Evolutionary conservation across 2,888 invertebrate species (phyloP), one percentile per base, ranked within the genome.

Genomic region (Aphodius granarius): DNA sequence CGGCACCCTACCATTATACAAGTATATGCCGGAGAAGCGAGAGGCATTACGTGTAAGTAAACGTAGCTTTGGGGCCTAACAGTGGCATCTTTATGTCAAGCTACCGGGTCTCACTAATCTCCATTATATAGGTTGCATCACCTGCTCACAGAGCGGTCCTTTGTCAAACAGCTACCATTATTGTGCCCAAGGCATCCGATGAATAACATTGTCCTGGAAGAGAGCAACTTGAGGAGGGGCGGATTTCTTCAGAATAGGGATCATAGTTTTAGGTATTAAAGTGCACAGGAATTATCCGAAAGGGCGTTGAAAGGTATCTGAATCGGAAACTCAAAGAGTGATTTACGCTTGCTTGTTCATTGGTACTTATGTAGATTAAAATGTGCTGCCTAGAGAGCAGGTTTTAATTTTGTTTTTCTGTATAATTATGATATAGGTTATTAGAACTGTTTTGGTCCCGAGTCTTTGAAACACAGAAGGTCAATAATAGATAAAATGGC

Each of bases 81-180:
- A 77, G 78, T 76, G 75, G 74, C 75, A 75, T 76, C 78, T 78
- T 78, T 78, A 76, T 78, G 76, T 76, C 71, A 75, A 71, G 71
- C 73, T 75, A 74, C 75, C 66, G 66, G 70, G 66, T 73, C 73
- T 70, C 75, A 77, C 78, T 81, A 79, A 81, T 81, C 80, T 79
- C 79, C 75, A 81, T 81, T 81, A 80, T 81, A 73, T 66, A 74
- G 78, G 74, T 80, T 81, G 80, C 80, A 79, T 81, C 81, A 81
- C 81, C 81, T 81, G 81, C 80, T 77, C 73, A 76, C 76, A 75
- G n/a, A n/a, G 77, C 78, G 77, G 65, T 77, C 79, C 79, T 80
- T 80, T 79, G 78, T 79, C 74, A 76, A 75, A 71, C 75, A 3
- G 9, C 43, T 43, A 43, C 43, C 43, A 43, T 6, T 43, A 43